Percentiles rank a stretch among this genome's conserved stretches.
These are phyloP conservation scores for Phyllostomus hastatus DNA, from an alignment of 2,113 vertebrate genomes.

Conservation along the genomic window DNA sequence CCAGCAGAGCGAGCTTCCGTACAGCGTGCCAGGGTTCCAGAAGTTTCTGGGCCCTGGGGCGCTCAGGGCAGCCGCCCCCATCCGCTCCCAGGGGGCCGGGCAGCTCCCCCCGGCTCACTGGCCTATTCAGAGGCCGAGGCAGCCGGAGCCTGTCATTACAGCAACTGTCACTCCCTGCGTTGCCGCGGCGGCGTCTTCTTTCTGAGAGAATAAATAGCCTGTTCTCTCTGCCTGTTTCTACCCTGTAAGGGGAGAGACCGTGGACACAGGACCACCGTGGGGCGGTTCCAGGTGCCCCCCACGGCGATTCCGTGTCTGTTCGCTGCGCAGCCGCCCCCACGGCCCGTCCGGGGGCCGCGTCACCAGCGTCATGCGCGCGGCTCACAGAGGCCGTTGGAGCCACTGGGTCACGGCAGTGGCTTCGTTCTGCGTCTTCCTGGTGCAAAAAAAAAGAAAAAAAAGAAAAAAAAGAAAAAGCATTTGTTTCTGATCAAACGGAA, in stretches of 20 bases:
- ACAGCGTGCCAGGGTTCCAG: not conserved
- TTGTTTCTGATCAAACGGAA: not conserved
- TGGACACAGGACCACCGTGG: not conserved
- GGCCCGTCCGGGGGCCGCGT: no score
- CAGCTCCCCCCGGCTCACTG: fast-evolving
- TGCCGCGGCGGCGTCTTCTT: no score
- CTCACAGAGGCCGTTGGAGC: no score
- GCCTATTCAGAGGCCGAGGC: not conserved
- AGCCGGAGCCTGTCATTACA: not conserved
- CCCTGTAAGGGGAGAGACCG: not conserved
- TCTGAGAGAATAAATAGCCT: not conserved
- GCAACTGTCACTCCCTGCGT: not conserved
- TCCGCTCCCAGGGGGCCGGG: not conserved
- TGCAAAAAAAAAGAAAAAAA: not conserved
- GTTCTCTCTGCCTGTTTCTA: not conserved
- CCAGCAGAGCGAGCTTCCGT: not conserved
- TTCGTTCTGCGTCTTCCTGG: not conserved
- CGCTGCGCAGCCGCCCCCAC: no score
- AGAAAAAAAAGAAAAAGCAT: not conserved
- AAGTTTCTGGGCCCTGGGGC: not conserved
- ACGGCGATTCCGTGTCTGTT: no score
- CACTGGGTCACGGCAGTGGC: fast-evolving
- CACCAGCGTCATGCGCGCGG: no score
- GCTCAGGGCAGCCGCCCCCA: fast-evolving
- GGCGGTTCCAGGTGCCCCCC: fast-evolving